phyloP scores from a whole-genome alignment of 2,113 vertebrate genomes.

The Chlorodrepanis virens region DNA sequence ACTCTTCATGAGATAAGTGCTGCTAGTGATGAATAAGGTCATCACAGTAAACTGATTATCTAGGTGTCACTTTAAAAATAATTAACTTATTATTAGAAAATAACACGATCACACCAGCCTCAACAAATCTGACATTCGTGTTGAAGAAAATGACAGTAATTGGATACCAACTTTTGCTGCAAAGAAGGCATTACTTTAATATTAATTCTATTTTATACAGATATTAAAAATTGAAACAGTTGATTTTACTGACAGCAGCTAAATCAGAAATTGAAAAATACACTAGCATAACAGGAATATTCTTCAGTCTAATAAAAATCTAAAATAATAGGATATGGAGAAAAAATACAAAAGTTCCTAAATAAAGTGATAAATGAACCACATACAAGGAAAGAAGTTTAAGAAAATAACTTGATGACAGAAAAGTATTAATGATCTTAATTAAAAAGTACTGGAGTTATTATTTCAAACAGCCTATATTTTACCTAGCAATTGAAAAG shows the following conservation, averaged over 20 bases:
- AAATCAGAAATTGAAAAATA: background rate
- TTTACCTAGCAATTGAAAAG: slow-evolving; percentile 28
- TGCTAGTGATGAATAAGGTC: background rate
- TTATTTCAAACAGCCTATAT: slow-evolving; percentile 14
- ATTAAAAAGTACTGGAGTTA: slow-evolving; percentile 24
- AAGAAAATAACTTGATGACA: background rate
- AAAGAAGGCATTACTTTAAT: background rate
- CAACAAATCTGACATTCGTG: background rate
- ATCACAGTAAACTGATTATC: background rate
- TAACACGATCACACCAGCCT: background rate
- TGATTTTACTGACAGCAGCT: background rate
- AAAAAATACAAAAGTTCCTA: background rate
- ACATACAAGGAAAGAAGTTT: background rate
- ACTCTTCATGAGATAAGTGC: background rate
- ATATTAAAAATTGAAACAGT: background rate
- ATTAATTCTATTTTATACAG: background rate
- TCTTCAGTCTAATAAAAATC: background rate
- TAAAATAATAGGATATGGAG: background rate
- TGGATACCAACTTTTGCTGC: background rate
- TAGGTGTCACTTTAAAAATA: slow-evolving; percentile 5
- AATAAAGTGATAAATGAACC: background rate
- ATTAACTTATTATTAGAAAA: slow-evolving; percentile 11
- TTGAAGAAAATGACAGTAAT: slow-evolving; percentile 8
- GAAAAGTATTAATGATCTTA: slow-evolving; percentile 27
- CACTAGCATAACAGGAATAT: background rate